These are phyloP conservation scores for Tetheella fluctuosa DNA, from an alignment of 2,888 invertebrate genomes.

Conservation along the genomic window DNA sequence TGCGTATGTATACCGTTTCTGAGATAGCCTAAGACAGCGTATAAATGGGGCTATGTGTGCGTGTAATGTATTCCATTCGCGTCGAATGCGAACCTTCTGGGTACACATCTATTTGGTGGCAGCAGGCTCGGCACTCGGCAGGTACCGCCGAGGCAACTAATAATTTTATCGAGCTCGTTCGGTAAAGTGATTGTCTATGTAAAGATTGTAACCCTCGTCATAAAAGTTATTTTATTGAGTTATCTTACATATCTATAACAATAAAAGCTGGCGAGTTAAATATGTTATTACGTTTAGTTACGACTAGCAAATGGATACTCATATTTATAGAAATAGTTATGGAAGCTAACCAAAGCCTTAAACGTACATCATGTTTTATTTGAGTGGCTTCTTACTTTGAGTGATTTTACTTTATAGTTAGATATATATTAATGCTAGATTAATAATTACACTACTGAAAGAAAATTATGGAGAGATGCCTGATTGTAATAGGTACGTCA, in stretches of 20 bases:
- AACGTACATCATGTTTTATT: too few species aligned
- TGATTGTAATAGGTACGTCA: too few species aligned
- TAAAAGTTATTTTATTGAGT: conserved; percentile 8
- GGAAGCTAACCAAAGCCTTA: neutral
- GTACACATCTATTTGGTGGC: neutral
- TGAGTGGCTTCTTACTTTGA: too few species aligned
- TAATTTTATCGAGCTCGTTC: conserved; percentile 8
- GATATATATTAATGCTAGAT: too few species aligned
- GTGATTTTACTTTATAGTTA: too few species aligned
- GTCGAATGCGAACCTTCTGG: neutral
- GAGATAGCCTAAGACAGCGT: too few species aligned
- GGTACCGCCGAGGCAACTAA: conserved; percentile 7
- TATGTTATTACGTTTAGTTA: conserved; percentile 3
- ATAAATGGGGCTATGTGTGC: neutral
- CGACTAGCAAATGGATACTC: neutral
- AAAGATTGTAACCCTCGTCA: conserved; percentile 2
- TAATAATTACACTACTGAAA: too few species aligned
- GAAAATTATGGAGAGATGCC: too few species aligned
- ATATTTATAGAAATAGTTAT: neutral
- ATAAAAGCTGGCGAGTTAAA: neutral
- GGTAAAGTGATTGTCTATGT: conserved; percentile 5
- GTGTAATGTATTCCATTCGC: neutral
- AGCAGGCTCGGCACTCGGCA: neutral
- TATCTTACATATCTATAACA: conserved; percentile 7
- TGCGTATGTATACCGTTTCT: neutral